Base-by-base conservation (phyloP, 2,113 vertebrate species). In the Odontophorus gujanensis region DNA sequence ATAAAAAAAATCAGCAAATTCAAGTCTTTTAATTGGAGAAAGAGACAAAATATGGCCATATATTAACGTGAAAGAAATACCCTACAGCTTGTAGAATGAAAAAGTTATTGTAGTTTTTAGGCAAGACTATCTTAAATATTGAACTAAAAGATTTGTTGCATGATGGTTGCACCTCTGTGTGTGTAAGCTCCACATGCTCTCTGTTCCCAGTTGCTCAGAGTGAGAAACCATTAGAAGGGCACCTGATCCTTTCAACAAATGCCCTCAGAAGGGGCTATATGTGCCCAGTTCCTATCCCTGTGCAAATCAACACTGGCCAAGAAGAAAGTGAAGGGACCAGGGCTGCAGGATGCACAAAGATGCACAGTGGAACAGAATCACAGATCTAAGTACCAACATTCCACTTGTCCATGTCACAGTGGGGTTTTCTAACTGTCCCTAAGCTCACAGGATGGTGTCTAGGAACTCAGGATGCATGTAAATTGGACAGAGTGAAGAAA, bases 301-400 rank as follows among this genome's bases (percentile, higher is more conserved):
- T 36, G 45, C 16, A 82, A 57, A 91, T 4, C n/a, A 42, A 21
- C 36, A 2, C 26, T 38, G 25, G 1, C 14, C 4, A 1, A 22
- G 32, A 18, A 69, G 26, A 5, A 24, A 7, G 1, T 18, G 16
- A 38, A 66, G 14, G 24, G 11, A 2, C 13, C 53, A 69, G 53
- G 63, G 26, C 45, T 6, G 1, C 0, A 0, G 45, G n/a, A 40
- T 62, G 30, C 26, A 48, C 40, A 40, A 40, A 13, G 40, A 40
- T 40, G 40, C 40, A 40, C 16, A 72, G 21, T 13, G 57, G 32
- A 28, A 9, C 2, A 1, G 8, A 78, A 50, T 63, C 28, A 75
- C 63, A 61, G 26, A 7, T 43, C 7, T n/a, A 69, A 2, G 8
- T 6, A 63, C 71, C 63, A 17, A 34, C 38, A 68, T 6, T 11